Percentiles rank a stretch among this genome's conserved stretches.
These are phyloP conservation scores for Epinephelus coioides DNA, from an alignment of 2,797 vertebrate species.

Conservation along the genomic window DNA sequence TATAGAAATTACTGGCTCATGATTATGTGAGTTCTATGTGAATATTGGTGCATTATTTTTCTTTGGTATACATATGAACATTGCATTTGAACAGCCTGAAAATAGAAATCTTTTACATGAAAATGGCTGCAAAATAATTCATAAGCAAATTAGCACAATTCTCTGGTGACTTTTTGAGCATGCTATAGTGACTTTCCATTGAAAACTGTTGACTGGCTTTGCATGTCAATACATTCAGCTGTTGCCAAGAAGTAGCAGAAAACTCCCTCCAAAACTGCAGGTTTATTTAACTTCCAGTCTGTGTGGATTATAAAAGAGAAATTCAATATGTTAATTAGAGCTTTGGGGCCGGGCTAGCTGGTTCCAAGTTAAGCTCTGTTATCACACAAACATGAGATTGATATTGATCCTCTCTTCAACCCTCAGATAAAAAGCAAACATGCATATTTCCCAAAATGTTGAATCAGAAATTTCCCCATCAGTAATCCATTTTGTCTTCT, in stretches of 20 bases:
- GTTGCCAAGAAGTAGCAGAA: not conserved
- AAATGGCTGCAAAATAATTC: not conserved
- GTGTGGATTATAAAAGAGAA: not conserved
- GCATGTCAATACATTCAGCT: not conserved
- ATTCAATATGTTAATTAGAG: too few relatives aligned
- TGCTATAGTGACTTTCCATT: not conserved
- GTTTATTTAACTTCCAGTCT: not conserved
- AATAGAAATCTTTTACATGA: not conserved
- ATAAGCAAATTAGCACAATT: not conserved
- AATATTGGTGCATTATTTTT: too few relatives aligned
- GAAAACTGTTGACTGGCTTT: not conserved
- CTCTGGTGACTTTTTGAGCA: too few relatives aligned
- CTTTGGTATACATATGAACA: too few relatives aligned
- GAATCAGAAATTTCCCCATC: not conserved
- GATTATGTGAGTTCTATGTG: too few relatives aligned
- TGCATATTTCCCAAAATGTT: constrained; percentile 2
- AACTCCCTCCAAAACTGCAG: not conserved
- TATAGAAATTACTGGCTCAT: too few relatives aligned
- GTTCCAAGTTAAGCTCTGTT: not conserved
- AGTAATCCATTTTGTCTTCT: not conserved
- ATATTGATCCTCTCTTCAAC: not conserved
- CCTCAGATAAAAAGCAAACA: too few relatives aligned
- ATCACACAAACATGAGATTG: not conserved
- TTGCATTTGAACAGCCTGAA: too few relatives aligned
- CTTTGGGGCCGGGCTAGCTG: not conserved